Evolutionary conservation across 2,113 vertebrate species (phyloP), one percentile per base, ranked within the genome.

Genomic region (Riparia riparia): DNA sequence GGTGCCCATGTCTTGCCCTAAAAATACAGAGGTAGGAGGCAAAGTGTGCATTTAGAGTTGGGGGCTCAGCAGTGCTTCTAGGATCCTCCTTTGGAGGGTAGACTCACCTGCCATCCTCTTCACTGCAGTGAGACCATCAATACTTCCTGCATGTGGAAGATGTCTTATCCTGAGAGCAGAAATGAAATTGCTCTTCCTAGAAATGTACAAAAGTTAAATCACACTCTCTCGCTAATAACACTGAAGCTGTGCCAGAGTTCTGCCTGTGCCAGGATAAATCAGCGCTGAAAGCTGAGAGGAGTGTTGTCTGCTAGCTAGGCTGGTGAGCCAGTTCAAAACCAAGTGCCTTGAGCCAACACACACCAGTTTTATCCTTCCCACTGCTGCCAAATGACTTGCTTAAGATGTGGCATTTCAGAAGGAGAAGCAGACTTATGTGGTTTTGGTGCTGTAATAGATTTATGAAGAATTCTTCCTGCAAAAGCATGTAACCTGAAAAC

Each of bases 191-290:
- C 63, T 76, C 53, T 92, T 89, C 66, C 45, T 91, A 72, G 70
- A 90, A 87, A 57, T 10, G 32, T 76, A 42, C 50, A 73, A 82
- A 80, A 14, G 32, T 74, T 92, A 71, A 89, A 78, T 47, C 42
- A 45, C 0, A 0, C 22, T 82, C 2, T 0, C 70, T 73, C 1
- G 0, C 34, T 64, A 58, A 41, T 54, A 32, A 24, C 3, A 6
- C 70, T 88, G 93, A 72, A 54, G 39, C 31, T 41, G 63, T 94
- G 87, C 94, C 90, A 96, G 74, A 66, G 78, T 24, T 61, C 47
- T 0, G 39, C 71, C 66, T 66, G 47, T 0, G 68, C 91, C 95
- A 92, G 93, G 87, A 93, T 73, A 94, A 91, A 94, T 73, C 74
- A 86, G 6, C 2, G 3, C 71, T 88, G 71, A 45, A 82, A 93